Conservation (phyloP, 2,113 vertebrate genomes). For the Glaucomys volans region DNA sequence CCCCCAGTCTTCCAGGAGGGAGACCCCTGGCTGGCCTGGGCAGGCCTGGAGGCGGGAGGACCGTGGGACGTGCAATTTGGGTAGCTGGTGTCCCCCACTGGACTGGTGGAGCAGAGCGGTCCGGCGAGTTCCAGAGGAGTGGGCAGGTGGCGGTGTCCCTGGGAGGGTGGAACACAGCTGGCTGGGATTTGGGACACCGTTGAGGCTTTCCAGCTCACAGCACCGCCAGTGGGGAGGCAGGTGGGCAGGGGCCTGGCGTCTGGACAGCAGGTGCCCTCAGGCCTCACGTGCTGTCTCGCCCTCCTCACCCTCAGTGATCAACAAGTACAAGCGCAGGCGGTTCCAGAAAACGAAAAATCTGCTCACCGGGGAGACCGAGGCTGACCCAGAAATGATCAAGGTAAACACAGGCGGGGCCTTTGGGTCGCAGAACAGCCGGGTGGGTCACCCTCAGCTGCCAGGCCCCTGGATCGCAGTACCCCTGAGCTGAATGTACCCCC, state of each 20-base stretch:
- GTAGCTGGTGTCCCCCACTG: fast-evolving
- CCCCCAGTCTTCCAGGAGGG: neutral
- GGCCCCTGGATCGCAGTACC: fast-evolving
- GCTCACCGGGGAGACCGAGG: constrained; percentile 95
- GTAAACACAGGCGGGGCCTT: constrained; percentile 67
- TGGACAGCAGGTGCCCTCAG: neutral
- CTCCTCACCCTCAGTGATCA: constrained; percentile 91
- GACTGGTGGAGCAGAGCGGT: neutral
- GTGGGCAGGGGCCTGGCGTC: neutral
- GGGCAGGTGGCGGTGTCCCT: fast-evolving
- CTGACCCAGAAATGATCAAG: constrained; percentile 97
- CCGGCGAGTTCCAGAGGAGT: neutral
- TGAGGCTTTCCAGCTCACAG: fast-evolving
- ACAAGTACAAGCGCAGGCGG: constrained; percentile 95
- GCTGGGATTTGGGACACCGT: neutral
- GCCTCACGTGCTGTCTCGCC: fast-evolving
- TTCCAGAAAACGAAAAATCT: constrained; percentile 98
- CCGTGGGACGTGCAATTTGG: fast-evolving
- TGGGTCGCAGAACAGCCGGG: neutral
- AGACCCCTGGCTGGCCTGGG: fast-evolving
- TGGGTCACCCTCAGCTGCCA: neutral
- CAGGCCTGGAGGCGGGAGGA: neutral
- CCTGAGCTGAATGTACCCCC: too few relatives aligned
- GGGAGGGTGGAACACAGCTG: fast-evolving
- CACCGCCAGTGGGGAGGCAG: fast-evolving